phyloP scores from a whole-genome alignment of 2,797 vertebrate genomes.

The Schizothorax lantsangensis region DNA sequence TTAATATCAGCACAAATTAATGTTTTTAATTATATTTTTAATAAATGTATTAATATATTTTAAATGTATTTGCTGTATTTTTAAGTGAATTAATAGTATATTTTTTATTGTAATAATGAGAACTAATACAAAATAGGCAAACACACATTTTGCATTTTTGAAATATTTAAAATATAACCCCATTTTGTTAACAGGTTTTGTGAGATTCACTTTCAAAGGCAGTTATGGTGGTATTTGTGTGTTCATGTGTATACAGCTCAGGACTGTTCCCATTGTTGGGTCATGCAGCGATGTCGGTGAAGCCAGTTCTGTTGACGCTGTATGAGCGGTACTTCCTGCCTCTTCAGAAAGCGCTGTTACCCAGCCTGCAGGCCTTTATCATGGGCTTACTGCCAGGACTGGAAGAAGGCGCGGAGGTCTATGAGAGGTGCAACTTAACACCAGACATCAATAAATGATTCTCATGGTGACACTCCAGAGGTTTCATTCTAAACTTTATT shows the following conservation, averaged over 20 bases:
- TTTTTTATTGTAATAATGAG: not conserved
- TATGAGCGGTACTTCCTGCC: slow-evolving; percentile 98
- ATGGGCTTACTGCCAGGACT: slow-evolving; percentile 93
- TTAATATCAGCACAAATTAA: not conserved
- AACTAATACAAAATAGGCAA: not conserved
- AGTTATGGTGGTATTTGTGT: slow-evolving; percentile 12
- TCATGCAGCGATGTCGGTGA: slow-evolving; percentile 93
- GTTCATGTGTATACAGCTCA: slow-evolving; percentile 76
- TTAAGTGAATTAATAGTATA: too few species aligned
- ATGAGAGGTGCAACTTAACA: slow-evolving; percentile 85
- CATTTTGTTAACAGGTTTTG: not conserved
- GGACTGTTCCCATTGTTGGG: slow-evolving; percentile 94
- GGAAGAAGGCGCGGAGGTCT: slow-evolving; percentile 95
- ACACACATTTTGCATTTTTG: not conserved
- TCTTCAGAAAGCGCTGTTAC: slow-evolving; percentile 91
- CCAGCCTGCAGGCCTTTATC: slow-evolving; percentile 95
- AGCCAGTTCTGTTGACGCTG: slow-evolving; percentile 88
- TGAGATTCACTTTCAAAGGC: not conserved
- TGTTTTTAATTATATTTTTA: not conserved
- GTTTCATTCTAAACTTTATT: not conserved
- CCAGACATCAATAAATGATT: slow-evolving; percentile 20
- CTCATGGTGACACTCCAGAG: not conserved
- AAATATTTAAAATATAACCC: not conserved
- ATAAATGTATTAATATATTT: not conserved
- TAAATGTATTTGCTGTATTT: too few species aligned